Percentiles rank a stretch among this genome's conserved stretches.
Conservation (phyloP, 2,888 invertebrate species). For the Steinernema scapterisci region DNA sequence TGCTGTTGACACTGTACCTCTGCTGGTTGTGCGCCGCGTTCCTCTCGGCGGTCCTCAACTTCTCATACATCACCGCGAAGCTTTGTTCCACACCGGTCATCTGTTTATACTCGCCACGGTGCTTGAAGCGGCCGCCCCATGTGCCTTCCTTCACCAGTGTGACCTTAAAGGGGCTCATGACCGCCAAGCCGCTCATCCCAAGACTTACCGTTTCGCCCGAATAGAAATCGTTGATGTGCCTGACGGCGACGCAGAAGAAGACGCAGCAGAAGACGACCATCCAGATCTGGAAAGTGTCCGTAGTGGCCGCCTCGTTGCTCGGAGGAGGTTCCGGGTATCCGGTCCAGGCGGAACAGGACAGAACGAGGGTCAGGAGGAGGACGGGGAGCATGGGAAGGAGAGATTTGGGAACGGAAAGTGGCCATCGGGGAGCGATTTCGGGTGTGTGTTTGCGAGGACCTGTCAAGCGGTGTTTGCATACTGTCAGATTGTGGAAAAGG, state of each 20-base stretch:
- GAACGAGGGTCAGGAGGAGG: neutral
- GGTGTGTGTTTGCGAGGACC: no score
- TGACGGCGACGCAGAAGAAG: slow-evolving; percentile 34
- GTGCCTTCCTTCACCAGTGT: slow-evolving; percentile 38
- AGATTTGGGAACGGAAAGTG: neutral
- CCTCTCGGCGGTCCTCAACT: slow-evolving; percentile 35
- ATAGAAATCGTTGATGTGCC: slow-evolving; percentile 37
- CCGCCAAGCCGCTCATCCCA: neutral
- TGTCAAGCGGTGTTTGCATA: neutral
- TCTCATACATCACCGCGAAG: slow-evolving; percentile 38
- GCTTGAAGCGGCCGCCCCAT: slow-evolving; percentile 39
- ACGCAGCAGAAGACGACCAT: slow-evolving; percentile 34
- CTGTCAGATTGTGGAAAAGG: no score
- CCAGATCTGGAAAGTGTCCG: slow-evolving; percentile 36
- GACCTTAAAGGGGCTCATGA: neutral
- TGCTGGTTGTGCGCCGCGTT: slow-evolving; percentile 4
- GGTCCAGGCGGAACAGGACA: neutral
- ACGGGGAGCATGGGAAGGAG: neutral
- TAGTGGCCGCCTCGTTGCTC: neutral
- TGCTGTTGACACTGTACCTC: neutral
- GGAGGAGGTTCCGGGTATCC: neutral
- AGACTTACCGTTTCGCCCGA: slow-evolving; percentile 28
- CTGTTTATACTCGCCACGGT: slow-evolving; percentile 34
- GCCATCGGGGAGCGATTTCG: neutral
- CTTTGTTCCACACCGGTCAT: slow-evolving; percentile 34